phyloP scores from a whole-genome alignment of 2,797 vertebrate species.

The Mormyrus hasselquistii region DNA sequence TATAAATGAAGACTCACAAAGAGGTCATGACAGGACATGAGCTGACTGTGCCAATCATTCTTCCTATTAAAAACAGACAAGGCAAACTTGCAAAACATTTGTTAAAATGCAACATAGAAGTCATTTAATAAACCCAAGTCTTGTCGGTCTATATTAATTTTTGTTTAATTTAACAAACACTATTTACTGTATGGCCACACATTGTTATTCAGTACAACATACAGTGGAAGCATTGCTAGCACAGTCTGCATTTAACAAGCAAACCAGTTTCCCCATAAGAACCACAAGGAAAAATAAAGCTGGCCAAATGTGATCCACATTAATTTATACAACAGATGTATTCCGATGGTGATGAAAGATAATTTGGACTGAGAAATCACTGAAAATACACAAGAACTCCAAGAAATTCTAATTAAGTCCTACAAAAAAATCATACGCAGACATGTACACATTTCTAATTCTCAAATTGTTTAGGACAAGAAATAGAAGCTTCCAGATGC shows the following conservation, averaged over 20 bases:
- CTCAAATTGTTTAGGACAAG: neutral
- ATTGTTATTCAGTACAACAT: neutral
- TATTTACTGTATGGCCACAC: neutral
- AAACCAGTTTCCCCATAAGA: neutral
- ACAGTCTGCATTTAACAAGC: neutral
- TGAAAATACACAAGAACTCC: neutral
- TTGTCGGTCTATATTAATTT: neutral
- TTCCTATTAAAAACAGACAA: neutral
- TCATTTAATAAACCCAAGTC: neutral
- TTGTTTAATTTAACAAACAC: neutral
- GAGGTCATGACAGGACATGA: neutral
- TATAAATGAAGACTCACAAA: neutral
- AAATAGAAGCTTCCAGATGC: neutral
- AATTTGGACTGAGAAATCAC: neutral
- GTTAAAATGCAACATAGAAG: neutral
- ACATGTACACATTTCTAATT: neutral
- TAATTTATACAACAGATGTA: conserved; percentile 6
- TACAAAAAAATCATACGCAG: neutral
- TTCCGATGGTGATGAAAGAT: neutral
- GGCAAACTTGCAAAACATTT: neutral
- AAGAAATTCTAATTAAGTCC: neutral
- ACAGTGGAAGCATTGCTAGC: neutral
- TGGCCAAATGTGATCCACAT: neutral
- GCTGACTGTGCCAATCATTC: neutral
- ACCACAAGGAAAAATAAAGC: neutral